Evolutionary conservation across 2,888 invertebrate species (phyloP).

Genomic region (Sinelater perroti): DNA sequence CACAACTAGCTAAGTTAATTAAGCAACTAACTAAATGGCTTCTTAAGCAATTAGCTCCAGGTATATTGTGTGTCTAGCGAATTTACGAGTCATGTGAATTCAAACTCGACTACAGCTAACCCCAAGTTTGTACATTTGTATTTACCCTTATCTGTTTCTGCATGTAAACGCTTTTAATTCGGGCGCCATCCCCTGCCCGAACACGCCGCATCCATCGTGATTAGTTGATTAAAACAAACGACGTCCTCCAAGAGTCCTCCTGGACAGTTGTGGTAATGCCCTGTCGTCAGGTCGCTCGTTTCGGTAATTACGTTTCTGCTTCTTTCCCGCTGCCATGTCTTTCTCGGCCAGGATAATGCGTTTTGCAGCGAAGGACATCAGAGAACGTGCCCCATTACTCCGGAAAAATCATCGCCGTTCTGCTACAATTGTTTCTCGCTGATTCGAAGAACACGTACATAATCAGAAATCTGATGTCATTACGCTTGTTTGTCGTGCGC

Average conservation of each 20-base stretch:
- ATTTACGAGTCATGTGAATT: conserved; percentile 52
- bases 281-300: conserved; percentile 61
- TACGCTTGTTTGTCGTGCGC: too few relatives aligned
- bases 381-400: not conserved
- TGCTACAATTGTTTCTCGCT: too few relatives aligned
- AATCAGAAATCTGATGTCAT: too few relatives aligned
- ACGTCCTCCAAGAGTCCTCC: conserved; percentile 48
- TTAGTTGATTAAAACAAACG: conserved; percentile 45
- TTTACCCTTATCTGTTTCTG: conserved; percentile 27
- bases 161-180: conserved; percentile 17
- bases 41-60: conserved; percentile 58
- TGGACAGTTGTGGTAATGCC: conserved; percentile 59
- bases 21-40: conserved; percentile 57
- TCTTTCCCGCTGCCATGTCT: conserved; percentile 53
- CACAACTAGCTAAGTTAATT: conserved; percentile 55
- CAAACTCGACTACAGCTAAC: conserved; percentile 34
- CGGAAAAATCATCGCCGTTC: too few relatives aligned
- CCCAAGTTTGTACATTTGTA: conserved; percentile 29
- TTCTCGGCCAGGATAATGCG: conserved; percentile 35
- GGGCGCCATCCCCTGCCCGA: conserved; percentile 16
- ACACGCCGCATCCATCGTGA: conserved; percentile 38
- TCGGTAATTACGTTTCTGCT: conserved; percentile 61
- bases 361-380: conserved; percentile 16
- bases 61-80: conserved; percentile 55
- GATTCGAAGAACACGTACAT: too few relatives aligned